Evolutionary conservation across 2,888 invertebrate species (phyloP).

Genomic region (Plusia festucae): DNA sequence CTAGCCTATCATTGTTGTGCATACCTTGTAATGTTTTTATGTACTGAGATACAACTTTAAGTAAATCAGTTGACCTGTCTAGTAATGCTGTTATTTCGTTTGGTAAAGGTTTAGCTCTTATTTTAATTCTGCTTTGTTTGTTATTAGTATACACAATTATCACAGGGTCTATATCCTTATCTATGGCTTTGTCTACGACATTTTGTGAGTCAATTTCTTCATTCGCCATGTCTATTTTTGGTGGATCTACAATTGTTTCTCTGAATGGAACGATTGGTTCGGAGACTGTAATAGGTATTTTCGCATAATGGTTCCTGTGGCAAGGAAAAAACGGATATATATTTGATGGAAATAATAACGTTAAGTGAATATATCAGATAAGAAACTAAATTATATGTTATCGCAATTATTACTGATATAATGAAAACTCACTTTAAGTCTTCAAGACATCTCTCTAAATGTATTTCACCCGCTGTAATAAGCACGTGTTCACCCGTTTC

Average conservation of each 20-base stretch:
- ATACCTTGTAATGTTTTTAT: slow-evolving; percentile 81
- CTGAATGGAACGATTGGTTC: slow-evolving; percentile 98
- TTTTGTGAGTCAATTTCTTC: slow-evolving; percentile 93
- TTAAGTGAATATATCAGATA: too few species aligned
- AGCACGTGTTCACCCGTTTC: slow-evolving; percentile 98
- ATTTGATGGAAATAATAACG: background rate
- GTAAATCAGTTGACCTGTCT: slow-evolving; percentile 91
- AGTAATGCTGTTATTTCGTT: slow-evolving; percentile 91
- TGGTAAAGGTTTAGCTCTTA: slow-evolving; percentile 94
- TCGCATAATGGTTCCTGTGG: slow-evolving; percentile 92
- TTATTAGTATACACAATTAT: slow-evolving; percentile 92
- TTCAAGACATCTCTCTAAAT: slow-evolving; percentile 98
- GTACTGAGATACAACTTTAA: slow-evolving; percentile 91
- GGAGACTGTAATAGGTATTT: slow-evolving; percentile 96
- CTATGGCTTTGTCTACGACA: slow-evolving; percentile 79
- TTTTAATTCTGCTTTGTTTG: slow-evolving; percentile 91
- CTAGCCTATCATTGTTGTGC: slow-evolving; percentile 77
- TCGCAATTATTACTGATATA: background rate
- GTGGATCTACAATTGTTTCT: slow-evolving; percentile 96
- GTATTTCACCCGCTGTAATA: slow-evolving; percentile 98
- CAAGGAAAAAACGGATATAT: slow-evolving; percentile 7
- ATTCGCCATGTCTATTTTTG: slow-evolving; percentile 95
- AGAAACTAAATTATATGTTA: background rate
- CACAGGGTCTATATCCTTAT: slow-evolving; percentile 85
- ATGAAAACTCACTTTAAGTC: slow-evolving; percentile 91